Conservation (phyloP, 2,113 vertebrate genomes). For the Osmerus mordax region DNA sequence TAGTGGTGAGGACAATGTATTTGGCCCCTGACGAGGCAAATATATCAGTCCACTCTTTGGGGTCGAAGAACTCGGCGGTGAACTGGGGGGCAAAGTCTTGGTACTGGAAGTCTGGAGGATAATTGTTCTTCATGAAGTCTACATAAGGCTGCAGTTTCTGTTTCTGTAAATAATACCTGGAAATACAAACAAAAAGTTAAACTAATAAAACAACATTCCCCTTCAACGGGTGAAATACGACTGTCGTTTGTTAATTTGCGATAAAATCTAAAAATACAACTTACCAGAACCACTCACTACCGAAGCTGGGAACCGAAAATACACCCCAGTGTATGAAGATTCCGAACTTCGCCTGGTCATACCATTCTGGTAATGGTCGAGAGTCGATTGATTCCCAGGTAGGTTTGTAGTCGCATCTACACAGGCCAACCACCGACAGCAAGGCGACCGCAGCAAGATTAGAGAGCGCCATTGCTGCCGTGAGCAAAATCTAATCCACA, state of each 20-base stretch:
- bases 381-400: slow-evolving; percentile 87
- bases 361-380: slow-evolving; percentile 86
- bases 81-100: slow-evolving; percentile 88
- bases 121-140: slow-evolving; percentile 87
- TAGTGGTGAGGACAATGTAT: slow-evolving; percentile 94
- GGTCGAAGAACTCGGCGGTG: slow-evolving; percentile 87
- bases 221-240: not conserved
- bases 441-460: not conserved
- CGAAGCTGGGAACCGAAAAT: slow-evolving; percentile 94
- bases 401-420: slow-evolving; percentile 71
- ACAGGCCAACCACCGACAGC: slow-evolving; percentile 19
- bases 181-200: slow-evolving; percentile 2
- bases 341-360: slow-evolving; percentile 89
- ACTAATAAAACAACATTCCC: not conserved
- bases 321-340: slow-evolving; percentile 97
- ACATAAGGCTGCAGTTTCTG: slow-evolving; percentile 75
- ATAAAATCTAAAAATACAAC: slow-evolving; percentile 33
- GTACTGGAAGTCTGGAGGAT: slow-evolving; percentile 85
- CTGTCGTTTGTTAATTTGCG: no score
- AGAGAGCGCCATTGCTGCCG: rapidly evolving
- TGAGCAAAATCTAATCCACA: slow-evolving; percentile 28
- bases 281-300: slow-evolving; percentile 99
- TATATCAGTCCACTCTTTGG: slow-evolving; percentile 83
- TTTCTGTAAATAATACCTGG: slow-evolving; percentile 90
- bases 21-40: slow-evolving; percentile 88